Conservation (phyloP, 2,888 invertebrate genomes). For the Diploptera punctata region DNA sequence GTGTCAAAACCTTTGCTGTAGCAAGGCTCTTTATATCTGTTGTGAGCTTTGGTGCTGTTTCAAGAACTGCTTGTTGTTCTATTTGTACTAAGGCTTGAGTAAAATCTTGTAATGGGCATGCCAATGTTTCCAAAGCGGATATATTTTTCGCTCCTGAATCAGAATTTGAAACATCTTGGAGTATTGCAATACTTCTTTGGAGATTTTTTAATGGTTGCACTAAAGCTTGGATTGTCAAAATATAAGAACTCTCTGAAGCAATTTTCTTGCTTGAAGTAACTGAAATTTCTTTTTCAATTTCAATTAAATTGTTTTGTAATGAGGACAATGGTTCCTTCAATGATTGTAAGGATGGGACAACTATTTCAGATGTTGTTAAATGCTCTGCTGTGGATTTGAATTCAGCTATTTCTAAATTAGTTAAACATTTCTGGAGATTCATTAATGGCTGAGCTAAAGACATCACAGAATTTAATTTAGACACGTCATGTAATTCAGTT, state of each 20-base stretch:
- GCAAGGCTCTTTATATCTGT: background rate
- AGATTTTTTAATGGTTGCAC: background rate
- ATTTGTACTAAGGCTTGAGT: conserved; percentile 4
- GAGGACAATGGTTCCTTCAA: background rate
- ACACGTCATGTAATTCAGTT: background rate
- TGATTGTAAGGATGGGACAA: background rate
- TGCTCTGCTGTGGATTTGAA: conserved; percentile 44
- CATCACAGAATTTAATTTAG: background rate
- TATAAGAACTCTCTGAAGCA: background rate
- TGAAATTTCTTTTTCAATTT: background rate
- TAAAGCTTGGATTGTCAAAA: background rate
- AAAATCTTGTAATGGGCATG: conserved; percentile 68
- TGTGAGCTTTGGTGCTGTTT: background rate
- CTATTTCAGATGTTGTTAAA: background rate
- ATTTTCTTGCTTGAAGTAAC: background rate
- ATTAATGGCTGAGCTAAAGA: background rate
- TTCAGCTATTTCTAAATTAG: conserved; percentile 47
- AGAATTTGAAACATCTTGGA: conserved; percentile 46
- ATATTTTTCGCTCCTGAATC: conserved; percentile 70
- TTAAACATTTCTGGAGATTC: conserved; percentile 22
- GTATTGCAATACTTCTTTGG: background rate
- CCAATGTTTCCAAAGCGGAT: conserved; percentile 67
- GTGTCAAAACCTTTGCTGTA: conserved; percentile 11
- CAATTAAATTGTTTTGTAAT: background rate
- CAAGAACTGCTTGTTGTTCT: conserved; percentile 36